Base-by-base conservation (phyloP, 1,140 invertebrate genomes). In the Solenopsis fugax region DNA sequence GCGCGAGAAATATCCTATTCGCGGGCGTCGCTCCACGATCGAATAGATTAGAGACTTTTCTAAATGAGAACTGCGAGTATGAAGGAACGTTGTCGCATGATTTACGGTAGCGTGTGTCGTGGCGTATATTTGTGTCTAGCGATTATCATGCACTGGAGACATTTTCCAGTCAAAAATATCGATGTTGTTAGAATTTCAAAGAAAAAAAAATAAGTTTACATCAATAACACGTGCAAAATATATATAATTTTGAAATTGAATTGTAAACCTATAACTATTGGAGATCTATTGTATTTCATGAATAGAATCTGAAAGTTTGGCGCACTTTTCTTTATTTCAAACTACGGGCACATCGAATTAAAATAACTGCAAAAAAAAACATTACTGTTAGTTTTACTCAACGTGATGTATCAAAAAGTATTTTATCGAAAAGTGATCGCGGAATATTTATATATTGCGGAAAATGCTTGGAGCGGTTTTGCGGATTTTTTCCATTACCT, bases 11-110 rank as follows among this genome's bases (percentile, higher is more conserved):
- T 67, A 58, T 29, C 5, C 7, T 76, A 45, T 64, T 21, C 37
- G 41, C 41, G 41, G 0, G 41, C 41, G 6, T 45, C 62, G 12
- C 62, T 54, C 41, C 52, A 6, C 34, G 75, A 45, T 69, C 48
- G n/a, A 56, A 69, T 58, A 60, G 54, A 73, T 84, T 50, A 16
- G 10, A 58, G 54, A 62, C 2, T 75, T 84, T 84, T 73, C 7
- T 9, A n/a, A 37, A 65, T 10, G 45, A 21, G 37, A 56, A 58
- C 64, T 37, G 16, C 58, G 41, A 45, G 0, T 24, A 9, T 13
- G 29, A 29, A 7, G 1, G 16, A 45, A 69, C 7, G 45, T 75
- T 75, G 2, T n/a, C 9, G 1, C 7, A 45, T 6, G 16, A 54
- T 81, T 69, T 54, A 48, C 18, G 2, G 2, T 4, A 6, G 21